phyloP scores from a whole-genome alignment of 1,140 invertebrate genomes.

The Hyles vespertilio region DNA sequence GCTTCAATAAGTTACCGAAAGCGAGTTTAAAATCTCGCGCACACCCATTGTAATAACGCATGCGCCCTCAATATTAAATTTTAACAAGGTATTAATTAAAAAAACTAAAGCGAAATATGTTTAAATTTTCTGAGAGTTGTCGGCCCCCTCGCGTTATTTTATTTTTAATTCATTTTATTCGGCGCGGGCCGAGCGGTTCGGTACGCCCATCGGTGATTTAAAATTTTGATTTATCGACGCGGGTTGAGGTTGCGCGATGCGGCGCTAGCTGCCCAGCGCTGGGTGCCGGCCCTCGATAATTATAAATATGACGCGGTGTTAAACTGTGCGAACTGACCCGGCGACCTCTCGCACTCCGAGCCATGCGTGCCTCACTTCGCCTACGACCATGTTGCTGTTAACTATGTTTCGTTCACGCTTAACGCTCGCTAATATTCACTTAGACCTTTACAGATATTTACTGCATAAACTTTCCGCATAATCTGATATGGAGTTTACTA shows the following conservation, averaged over 20 bases:
- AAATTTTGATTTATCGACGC: constrained; percentile 72
- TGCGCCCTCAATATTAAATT: constrained; percentile 73
- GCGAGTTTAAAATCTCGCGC: constrained; percentile 66
- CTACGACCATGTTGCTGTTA: too few species aligned
- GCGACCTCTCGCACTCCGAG: constrained; percentile 42
- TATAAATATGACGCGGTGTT: constrained; percentile 72
- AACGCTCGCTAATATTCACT: too few species aligned
- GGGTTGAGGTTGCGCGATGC: constrained; percentile 40
- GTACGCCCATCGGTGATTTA: constrained; percentile 72
- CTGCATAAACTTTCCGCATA: too few species aligned
- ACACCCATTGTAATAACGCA: constrained; percentile 73
- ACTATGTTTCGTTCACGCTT: too few species aligned
- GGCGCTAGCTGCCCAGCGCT: constrained; percentile 34
- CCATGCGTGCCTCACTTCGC: background rate
- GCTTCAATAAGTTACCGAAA: constrained; percentile 66
- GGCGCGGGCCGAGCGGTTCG: constrained; percentile 54
- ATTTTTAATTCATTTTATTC: constrained; percentile 75
- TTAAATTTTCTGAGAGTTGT: constrained; percentile 68
- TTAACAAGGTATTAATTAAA: constrained; percentile 76
- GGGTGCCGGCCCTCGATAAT: constrained; percentile 39
- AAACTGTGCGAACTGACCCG: constrained; percentile 63
- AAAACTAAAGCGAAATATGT: constrained; percentile 73
- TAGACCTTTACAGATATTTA: too few species aligned
- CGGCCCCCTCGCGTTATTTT: constrained; percentile 58
- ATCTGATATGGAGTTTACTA: too few species aligned